Evolutionary conservation across 2,888 invertebrate genomes (phyloP), one percentile per base, ranked within the genome.

Genomic region (Macrophya alboannulata): DNA sequence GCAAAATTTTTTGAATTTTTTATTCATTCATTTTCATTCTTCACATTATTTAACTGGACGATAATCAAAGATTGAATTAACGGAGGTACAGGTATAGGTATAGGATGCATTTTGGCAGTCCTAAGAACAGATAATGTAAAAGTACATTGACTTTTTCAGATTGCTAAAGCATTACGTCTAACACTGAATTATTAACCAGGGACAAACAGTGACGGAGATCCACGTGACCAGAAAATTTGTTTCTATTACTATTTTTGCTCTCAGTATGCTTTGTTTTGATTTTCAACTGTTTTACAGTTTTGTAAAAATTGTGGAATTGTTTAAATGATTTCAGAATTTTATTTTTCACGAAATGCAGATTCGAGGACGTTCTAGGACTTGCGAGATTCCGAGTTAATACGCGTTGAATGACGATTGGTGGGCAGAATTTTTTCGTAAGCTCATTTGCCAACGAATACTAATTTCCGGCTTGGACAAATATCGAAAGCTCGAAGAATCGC

Each of bases 171-270:
- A 68, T 68, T 68, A 68, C 37, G 37, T 68, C 68, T 25, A 37
- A 68, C 37, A 68, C 31, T 68, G 68, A 68, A 68, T 68, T 68
- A 68, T 68, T 17, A 68, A 68, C 68, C 2, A 68, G 31, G 37
- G 37, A 68, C 2, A 12, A 37, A 37, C 68, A 37, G 31, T 68
- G 68, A 68, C 37, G 17, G 8, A 68, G 31, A 17, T 37, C 17
- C 68, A 68, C 37, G 17, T 37, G 15, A 6, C 17, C 25, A 6
- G 68, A 37, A 15, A 37, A 68, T 17, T 37, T 68, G 31, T 68
- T 68, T 68, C 37, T 25, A 68, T 68, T 17, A 31, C 68, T 37
- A 17, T 17, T 15, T 68, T 68, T 37, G 31, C 15, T 68, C 5
- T 68, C 68, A 17, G 68, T 4, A 37, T 37, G 17, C 12, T 37